phyloP scores from a whole-genome alignment of 2,113 vertebrate genomes.

The Notechis scutatus region DNA sequence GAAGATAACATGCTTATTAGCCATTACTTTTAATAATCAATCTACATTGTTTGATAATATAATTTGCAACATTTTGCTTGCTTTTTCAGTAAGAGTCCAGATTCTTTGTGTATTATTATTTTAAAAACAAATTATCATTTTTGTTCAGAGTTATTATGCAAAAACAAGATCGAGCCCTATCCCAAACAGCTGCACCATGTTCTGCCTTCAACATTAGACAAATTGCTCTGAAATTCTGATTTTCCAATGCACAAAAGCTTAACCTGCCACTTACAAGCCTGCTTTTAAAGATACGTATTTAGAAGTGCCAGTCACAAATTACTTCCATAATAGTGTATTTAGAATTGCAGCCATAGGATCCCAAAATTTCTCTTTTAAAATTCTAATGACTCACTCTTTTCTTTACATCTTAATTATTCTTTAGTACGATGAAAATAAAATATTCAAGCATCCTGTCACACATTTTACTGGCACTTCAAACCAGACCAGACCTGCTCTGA shows the following conservation, averaged over 20 bases:
- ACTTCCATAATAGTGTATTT: background rate
- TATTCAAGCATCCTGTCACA: background rate
- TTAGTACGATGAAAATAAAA: background rate
- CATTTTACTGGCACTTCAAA: background rate
- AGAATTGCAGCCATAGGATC: background rate
- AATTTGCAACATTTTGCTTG: background rate
- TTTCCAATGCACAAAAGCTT: background rate
- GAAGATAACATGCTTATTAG: constrained; percentile 39
- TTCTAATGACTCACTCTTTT: background rate
- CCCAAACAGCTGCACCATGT: background rate
- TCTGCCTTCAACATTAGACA: background rate
- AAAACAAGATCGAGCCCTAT: background rate
- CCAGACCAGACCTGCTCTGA: background rate
- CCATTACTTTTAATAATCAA: background rate
- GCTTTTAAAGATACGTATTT: background rate
- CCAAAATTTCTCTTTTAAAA: background rate
- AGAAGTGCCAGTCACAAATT: background rate
- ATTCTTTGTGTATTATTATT: background rate
- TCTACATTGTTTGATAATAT: background rate
- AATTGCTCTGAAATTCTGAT: background rate
- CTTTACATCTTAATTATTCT: background rate
- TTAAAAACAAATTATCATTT: background rate
- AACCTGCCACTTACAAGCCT: background rate
- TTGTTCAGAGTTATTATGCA: background rate
- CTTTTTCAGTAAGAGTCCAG: background rate